phyloP scores from a whole-genome alignment of 2,113 vertebrate genomes.

The Poicephalus gulielmi region DNA sequence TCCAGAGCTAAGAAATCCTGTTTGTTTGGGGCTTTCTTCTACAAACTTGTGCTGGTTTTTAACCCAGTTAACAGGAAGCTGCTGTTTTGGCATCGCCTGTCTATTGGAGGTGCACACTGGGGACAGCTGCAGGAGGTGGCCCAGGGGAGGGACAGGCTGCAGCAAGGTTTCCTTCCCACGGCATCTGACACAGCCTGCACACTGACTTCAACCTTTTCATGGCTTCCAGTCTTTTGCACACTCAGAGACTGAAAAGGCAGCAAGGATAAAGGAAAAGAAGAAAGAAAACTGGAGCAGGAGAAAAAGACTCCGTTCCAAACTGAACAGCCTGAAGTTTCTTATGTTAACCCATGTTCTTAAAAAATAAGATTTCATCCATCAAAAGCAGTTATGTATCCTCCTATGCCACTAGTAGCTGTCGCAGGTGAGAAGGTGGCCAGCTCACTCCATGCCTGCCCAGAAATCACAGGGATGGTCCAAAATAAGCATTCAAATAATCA shows the following conservation, averaged over 20 bases:
- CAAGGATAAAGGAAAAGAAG: neutral
- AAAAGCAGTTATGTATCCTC: neutral
- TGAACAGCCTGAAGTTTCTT: neutral
- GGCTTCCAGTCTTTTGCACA: neutral
- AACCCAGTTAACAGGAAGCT: neutral
- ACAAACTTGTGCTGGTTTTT: neutral
- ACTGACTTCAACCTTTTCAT: rapidly evolving
- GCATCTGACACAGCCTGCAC: neutral
- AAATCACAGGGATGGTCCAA: rapidly evolving
- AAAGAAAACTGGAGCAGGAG: neutral
- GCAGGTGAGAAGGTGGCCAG: rapidly evolving
- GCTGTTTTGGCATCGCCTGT: neutral
- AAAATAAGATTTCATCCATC: neutral
- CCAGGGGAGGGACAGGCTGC: neutral
- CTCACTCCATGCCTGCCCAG: neutral
- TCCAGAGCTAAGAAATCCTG: neutral
- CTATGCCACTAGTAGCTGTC: neutral
- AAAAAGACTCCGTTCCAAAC: neutral
- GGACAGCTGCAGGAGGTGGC: rapidly evolving
- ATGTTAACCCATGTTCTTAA: rapidly evolving
- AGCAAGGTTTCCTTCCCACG: rapidly evolving
- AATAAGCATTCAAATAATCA: neutral
- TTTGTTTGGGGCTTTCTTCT: neutral
- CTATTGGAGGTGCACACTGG: rapidly evolving
- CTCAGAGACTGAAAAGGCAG: neutral